A percentile compares a stretch with the other conserved stretches of the same genome.
Conservation (phyloP, 2,888 invertebrate genomes). For the Lagria hirta region DNA sequence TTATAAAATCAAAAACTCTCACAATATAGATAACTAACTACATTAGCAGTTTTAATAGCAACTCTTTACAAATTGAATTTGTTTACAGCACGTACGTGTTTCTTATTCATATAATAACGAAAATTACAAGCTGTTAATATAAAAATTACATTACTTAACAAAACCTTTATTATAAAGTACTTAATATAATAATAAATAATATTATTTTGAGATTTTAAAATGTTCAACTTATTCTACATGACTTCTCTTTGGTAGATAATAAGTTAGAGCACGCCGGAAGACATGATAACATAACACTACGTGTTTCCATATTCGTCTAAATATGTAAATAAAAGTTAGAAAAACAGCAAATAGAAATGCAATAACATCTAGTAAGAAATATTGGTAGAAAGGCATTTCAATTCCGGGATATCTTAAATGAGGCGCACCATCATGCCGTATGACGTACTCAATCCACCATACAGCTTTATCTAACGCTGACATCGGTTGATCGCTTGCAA, state of each 20-base stretch:
- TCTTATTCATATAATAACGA: too few species aligned
- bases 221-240: conserved; percentile 16
- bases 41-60: too few species aligned
- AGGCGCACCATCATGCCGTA: conserved; percentile 38
- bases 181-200: too few species aligned
- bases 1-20: conserved; percentile 34
- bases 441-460: conserved; percentile 43
- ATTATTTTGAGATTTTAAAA: conserved; percentile 11
- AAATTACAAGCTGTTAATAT: too few species aligned
- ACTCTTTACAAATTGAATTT: conserved; percentile 27
- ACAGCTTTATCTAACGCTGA: conserved; percentile 37
- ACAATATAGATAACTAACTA: conserved; percentile 31
- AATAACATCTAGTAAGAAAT: conserved; percentile 36
- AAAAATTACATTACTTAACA: too few species aligned
- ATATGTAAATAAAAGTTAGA: conserved; percentile 5
- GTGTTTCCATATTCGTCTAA: conserved; percentile 11
- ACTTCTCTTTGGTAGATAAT: conserved; percentile 5
- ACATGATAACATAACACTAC: conserved; percentile 10
- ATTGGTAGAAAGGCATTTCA: conserved; percentile 37
- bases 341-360: conserved; percentile 16
- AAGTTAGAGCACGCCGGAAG: conserved; percentile 2
- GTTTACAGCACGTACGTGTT: too few species aligned
- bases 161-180: too few species aligned
- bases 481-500: conserved; percentile 37
- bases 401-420: conserved; percentile 35